Percentiles rank a stretch among this genome's conserved stretches.
phyloP scores from a whole-genome alignment of 2,888 invertebrate genomes.

The Andricus quercusramuli region DNA sequence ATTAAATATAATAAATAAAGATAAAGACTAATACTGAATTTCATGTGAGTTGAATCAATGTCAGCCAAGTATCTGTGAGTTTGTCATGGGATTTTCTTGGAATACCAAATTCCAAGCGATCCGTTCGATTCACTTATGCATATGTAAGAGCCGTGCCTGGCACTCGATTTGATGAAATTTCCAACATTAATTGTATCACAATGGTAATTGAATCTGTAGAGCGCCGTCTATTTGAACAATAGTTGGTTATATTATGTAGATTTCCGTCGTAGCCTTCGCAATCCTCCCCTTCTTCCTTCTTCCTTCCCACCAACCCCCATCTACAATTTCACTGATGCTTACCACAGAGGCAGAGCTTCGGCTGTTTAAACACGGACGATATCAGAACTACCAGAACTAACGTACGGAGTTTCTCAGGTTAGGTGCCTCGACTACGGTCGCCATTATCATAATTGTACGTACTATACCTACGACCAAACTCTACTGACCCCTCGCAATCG shows the following conservation, averaged over 20 bases:
- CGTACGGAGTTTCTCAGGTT: slow-evolving; percentile 65
- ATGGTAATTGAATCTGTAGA: slow-evolving; percentile 79
- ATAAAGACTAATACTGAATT: background rate
- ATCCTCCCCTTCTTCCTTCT: slow-evolving; percentile 61
- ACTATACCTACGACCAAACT: slow-evolving; percentile 53
- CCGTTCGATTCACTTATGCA: slow-evolving; percentile 77
- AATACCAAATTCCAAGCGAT: slow-evolving; percentile 66
- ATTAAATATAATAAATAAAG: background rate
- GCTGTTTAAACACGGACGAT: slow-evolving; percentile 79
- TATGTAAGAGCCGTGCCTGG: slow-evolving; percentile 76
- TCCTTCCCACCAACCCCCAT: slow-evolving; percentile 65
- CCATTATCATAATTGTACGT: slow-evolving; percentile 77
- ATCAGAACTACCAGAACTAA: slow-evolving; percentile 76
- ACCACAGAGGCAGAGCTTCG: slow-evolving; percentile 68
- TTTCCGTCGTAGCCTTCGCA: slow-evolving; percentile 74
- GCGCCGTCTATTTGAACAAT: slow-evolving; percentile 79
- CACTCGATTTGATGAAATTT: slow-evolving; percentile 78
- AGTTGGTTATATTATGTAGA: slow-evolving; percentile 79
- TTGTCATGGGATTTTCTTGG: slow-evolving; percentile 56
- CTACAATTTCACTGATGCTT: slow-evolving; percentile 53
- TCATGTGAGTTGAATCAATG: slow-evolving; percentile 2
- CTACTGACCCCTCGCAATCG: slow-evolving; percentile 48
- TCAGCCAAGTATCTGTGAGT: slow-evolving; percentile 19
- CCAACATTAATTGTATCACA: slow-evolving; percentile 79
- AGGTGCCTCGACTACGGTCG: slow-evolving; percentile 61